Percentiles rank a stretch among this genome's conserved stretches.
phyloP scores from a whole-genome alignment of 1,140 invertebrate genomes.

The Phortica variegata region DNA sequence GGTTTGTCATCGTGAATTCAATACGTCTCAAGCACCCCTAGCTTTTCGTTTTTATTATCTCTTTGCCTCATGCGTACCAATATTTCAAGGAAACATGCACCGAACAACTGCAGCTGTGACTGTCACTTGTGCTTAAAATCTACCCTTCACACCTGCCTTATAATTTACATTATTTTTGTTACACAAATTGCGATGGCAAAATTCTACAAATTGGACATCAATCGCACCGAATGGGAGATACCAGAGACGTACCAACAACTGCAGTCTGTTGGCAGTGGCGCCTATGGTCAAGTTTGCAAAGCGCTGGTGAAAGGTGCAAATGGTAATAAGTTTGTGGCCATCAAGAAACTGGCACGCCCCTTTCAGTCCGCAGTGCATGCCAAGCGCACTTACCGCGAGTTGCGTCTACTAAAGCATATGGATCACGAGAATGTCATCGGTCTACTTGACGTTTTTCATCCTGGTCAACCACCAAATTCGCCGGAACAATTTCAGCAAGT shows the following conservation, averaged over 20 bases:
- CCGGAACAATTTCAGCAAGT: constrained; percentile 86
- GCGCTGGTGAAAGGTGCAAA: constrained; percentile 71
- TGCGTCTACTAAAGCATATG: constrained; percentile 96
- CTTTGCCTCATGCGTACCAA: too few relatives aligned
- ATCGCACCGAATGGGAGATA: constrained; percentile 96
- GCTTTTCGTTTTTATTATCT: too few relatives aligned
- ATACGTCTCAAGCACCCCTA: too few relatives aligned
- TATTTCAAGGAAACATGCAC: too few relatives aligned
- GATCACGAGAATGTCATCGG: constrained; percentile 98
- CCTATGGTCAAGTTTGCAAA: constrained; percentile 88
- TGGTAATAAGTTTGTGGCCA: constrained; percentile 93
- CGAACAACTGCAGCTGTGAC: too few relatives aligned
- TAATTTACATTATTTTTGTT: too few relatives aligned
- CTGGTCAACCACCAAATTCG: constrained; percentile 63
- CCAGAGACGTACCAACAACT: constrained; percentile 90
- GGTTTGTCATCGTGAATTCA: too few relatives aligned
- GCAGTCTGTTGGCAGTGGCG: constrained; percentile 91
- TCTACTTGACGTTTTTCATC: constrained; percentile 91
- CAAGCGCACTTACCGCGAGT: constrained; percentile 95
- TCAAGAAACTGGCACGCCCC: constrained; percentile 95
- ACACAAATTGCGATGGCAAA: constrained; percentile 42
- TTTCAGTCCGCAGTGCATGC: constrained; percentile 99
- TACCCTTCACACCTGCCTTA: too few relatives aligned
- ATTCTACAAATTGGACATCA: constrained; percentile 88
- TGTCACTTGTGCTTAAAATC: too few relatives aligned